phyloP scores from a whole-genome alignment of 1,140 invertebrate species.

The Meloidogyne exigua region DNA sequence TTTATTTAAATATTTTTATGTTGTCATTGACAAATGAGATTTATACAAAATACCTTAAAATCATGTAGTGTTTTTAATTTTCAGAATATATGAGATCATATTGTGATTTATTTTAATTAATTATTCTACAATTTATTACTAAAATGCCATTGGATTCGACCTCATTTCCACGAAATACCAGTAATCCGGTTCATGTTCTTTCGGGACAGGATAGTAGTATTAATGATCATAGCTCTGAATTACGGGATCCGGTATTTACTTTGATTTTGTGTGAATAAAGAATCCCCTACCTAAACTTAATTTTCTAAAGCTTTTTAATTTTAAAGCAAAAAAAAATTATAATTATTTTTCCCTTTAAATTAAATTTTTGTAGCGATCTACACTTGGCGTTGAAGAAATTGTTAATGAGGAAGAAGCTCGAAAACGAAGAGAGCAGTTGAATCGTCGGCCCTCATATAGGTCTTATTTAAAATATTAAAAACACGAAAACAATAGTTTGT shows the following conservation, averaged over 20 bases:
- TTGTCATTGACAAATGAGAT: neutral
- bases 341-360: no score
- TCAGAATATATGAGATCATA: neutral
- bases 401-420: conserved; percentile 52
- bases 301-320: no score
- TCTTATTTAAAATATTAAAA: no score
- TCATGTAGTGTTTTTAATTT: no score
- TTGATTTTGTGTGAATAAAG: neutral
- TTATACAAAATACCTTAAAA: neutral
- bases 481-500: no score
- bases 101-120: neutral
- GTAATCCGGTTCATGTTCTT: neutral
- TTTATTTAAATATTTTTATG: no score
- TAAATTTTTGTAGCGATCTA: neutral
- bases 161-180: no score
- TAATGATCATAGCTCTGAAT: neutral
- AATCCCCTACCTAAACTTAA: no score
- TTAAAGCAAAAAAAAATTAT: no score
- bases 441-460: conserved; percentile 50
- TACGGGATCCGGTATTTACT: neutral
- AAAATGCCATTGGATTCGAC: neutral
- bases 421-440: conserved; percentile 45
- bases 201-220: neutral
- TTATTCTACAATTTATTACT: neutral
- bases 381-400: conserved; percentile 35